Evolutionary conservation across 1,140 invertebrate genomes (phyloP).

Genomic region (Ruditapes philippinarum): DNA sequence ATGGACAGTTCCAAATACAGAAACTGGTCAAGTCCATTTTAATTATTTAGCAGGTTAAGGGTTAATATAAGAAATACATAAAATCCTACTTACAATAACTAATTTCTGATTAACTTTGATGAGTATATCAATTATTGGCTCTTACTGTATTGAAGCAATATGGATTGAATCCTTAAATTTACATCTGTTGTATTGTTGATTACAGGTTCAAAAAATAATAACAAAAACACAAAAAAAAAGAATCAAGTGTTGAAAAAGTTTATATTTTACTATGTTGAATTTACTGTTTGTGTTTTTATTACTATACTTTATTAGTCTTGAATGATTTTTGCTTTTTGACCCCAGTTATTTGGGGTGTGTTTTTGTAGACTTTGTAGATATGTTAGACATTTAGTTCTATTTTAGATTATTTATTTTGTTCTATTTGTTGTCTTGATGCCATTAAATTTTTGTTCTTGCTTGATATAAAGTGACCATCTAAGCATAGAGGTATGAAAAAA

Average conservation of each 20-base stretch:
- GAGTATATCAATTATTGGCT: too few relatives aligned
- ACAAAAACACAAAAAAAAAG: not conserved
- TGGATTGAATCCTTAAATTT: slow-evolving; percentile 1
- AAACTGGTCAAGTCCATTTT: too few relatives aligned
- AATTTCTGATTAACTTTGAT: too few relatives aligned
- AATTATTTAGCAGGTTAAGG: too few relatives aligned
- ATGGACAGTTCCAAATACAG: too few relatives aligned
- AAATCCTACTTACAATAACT: too few relatives aligned
- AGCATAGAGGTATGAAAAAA: not conserved
- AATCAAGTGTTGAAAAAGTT: slow-evolving; percentile 14
- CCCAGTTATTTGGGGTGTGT: slow-evolving; percentile 31
- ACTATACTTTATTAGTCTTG: slow-evolving; percentile 42
- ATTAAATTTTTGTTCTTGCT: slow-evolving; percentile 2
- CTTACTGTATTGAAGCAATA: not conserved
- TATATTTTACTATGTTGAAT: slow-evolving; percentile 48
- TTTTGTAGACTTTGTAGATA: slow-evolving; percentile 62
- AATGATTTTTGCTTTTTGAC: slow-evolving; percentile 51
- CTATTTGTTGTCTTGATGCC: slow-evolving; percentile 54
- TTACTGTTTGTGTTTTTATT: slow-evolving; percentile 54
- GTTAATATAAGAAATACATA: too few relatives aligned
- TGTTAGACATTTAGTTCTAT: slow-evolving; percentile 63
- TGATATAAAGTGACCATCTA: not conserved
- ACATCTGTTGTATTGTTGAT: not conserved
- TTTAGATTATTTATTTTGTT: slow-evolving; percentile 69
- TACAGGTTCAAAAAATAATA: not conserved